Conservation (phyloP, 2,888 invertebrate species). For the Rotaria socialis region DNA sequence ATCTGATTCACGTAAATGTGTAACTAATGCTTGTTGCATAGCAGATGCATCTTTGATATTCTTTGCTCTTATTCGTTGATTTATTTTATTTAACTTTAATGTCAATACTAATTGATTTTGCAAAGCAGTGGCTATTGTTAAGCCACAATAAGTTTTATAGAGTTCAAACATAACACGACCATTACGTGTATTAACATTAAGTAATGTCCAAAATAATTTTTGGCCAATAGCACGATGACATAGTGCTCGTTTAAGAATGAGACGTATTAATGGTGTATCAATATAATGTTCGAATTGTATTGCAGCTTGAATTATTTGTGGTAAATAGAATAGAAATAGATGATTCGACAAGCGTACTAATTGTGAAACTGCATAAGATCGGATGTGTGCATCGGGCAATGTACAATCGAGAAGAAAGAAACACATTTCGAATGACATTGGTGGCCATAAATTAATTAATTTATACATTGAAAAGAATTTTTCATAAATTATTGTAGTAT, state of each 20-base stretch:
- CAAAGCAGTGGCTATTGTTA: not conserved
- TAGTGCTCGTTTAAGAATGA: not conserved
- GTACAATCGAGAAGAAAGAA: slow-evolving; percentile 31
- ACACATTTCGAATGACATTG: slow-evolving; percentile 10
- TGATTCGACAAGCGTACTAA: not conserved
- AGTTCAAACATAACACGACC: not conserved
- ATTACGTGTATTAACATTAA: not conserved
- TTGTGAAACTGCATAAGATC: slow-evolving; percentile 14
- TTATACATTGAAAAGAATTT: slow-evolving; percentile 16
- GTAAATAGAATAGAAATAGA: slow-evolving; percentile 14
- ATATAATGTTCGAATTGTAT: slow-evolving; percentile 21
- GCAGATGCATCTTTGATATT: not conserved
- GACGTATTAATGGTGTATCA: slow-evolving; percentile 21
- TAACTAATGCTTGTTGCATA: not conserved
- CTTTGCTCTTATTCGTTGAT: slow-evolving; percentile 5
- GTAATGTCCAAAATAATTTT: slow-evolving; percentile 12
- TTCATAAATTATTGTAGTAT: not conserved
- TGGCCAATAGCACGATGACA: slow-evolving; percentile 28
- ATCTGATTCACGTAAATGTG: not conserved
- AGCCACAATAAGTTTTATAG: slow-evolving; percentile 27
- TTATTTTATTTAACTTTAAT: slow-evolving; percentile 1
- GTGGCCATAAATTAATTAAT: slow-evolving; percentile 29
- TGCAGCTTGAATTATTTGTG: slow-evolving; percentile 25
- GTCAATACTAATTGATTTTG: not conserved
- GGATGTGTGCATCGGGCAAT: slow-evolving; percentile 6